Conservation (phyloP, 2,797 vertebrate genomes). For the Hephaestus fuliginosus region DNA sequence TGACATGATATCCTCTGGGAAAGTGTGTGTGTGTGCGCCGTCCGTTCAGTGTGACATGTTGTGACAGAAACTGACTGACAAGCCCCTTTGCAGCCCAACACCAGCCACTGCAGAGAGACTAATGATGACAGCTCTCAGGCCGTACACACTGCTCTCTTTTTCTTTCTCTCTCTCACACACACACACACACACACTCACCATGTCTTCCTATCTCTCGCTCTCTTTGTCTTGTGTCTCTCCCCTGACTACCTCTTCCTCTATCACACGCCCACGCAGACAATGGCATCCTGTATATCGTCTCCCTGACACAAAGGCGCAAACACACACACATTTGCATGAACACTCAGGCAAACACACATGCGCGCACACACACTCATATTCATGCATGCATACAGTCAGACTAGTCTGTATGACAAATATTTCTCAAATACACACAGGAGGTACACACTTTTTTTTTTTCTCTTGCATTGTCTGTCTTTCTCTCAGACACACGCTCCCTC, state of each 20-base stretch:
- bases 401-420: slow-evolving; percentile 60
- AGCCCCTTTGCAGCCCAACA: slow-evolving; percentile 77
- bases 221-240: slow-evolving; percentile 82
- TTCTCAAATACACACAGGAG: slow-evolving; percentile 51
- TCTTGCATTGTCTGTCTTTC: slow-evolving; percentile 70
- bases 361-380: slow-evolving; percentile 18
- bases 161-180: slow-evolving; percentile 38
- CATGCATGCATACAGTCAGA: slow-evolving; percentile 45
- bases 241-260: slow-evolving; percentile 80
- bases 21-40: slow-evolving; percentile 27
- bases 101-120: slow-evolving; percentile 75
- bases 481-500: slow-evolving; percentile 45
- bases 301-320: slow-evolving; percentile 76
- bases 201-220: slow-evolving; percentile 71
- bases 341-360: slow-evolving; percentile 42
- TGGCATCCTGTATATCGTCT: slow-evolving; percentile 81
- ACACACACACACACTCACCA: slow-evolving; percentile 43
- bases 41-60: slow-evolving; percentile 75
- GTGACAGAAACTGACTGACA: slow-evolving; percentile 81
- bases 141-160: slow-evolving; percentile 74
- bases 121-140: slow-evolving; percentile 80
- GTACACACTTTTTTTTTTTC: slow-evolving; percentile 44
- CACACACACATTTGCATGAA: slow-evolving; percentile 67
- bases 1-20: slow-evolving; percentile 77
- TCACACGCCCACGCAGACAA: slow-evolving; percentile 83